phyloP scores from a whole-genome alignment of 2,113 vertebrate species.

The Neotragus pygmaeus region DNA sequence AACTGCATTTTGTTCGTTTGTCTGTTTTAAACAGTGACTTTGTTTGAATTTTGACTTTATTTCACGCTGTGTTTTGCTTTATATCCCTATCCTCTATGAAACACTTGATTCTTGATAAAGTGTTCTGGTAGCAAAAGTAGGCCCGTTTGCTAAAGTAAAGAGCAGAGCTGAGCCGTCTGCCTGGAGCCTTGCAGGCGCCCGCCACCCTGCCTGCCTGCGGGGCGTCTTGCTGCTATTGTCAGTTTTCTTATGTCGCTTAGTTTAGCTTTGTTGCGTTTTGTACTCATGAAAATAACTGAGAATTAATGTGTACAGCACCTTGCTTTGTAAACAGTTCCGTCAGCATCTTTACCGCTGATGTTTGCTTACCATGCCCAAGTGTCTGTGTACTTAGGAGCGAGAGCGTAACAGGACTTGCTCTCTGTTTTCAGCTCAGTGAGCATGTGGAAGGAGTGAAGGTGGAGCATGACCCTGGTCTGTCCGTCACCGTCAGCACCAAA shows the following conservation, averaged over 20 bases:
- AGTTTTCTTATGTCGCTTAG: not conserved
- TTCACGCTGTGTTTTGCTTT: not conserved
- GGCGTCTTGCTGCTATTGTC: too few species aligned
- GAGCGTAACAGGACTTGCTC: not conserved
- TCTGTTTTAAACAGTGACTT: constrained; percentile 44
- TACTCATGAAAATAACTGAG: not conserved
- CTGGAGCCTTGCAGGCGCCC: not conserved
- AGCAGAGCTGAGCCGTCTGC: not conserved
- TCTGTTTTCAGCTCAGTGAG: constrained; percentile 91
- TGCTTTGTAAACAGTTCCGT: not conserved
- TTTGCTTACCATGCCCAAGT: not conserved
- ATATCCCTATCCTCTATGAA: constrained; percentile 23
- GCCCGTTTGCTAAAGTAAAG: constrained; percentile 23
- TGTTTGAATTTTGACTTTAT: constrained; percentile 48
- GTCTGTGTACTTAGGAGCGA: not conserved
- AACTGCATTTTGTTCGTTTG: constrained; percentile 15
- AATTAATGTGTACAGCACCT: not conserved
- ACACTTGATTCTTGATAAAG: constrained; percentile 37
- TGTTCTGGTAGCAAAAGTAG: constrained; percentile 11
- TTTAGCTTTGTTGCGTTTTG: not conserved
- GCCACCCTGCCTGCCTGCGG: too few species aligned
- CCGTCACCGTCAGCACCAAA: constrained; percentile 95
- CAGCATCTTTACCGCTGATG: not conserved
- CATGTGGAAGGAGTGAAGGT: constrained; percentile 94
- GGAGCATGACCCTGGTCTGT: constrained; percentile 92